Evolutionary conservation across 2,888 invertebrate genomes (phyloP).

Genomic region (Eristalinus sepulchralis): DNA sequence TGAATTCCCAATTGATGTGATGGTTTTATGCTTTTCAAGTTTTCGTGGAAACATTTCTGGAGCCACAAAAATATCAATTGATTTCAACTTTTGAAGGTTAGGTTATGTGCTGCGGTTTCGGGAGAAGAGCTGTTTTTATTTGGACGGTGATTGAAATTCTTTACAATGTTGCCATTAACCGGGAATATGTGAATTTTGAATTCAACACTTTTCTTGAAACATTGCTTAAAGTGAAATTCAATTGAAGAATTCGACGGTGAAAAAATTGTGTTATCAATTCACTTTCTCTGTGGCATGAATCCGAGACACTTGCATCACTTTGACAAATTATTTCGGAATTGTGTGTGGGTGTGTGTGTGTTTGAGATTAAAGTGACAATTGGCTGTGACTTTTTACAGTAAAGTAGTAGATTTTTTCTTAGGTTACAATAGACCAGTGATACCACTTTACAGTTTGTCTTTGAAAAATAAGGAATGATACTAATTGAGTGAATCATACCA

Average conservation of each 20-base stretch:
- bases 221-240: constrained; percentile 6
- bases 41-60: constrained; percentile 52
- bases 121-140: constrained; percentile 16
- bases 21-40: constrained; percentile 29
- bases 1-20: constrained; percentile 15
- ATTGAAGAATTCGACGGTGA: not conserved
- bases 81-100: constrained; percentile 49
- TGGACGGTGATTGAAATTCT: not conserved
- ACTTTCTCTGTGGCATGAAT: constrained; percentile 44
- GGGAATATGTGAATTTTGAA: not conserved
- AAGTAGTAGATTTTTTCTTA: constrained; percentile 26
- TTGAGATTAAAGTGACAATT: constrained; percentile 29
- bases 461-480: not conserved
- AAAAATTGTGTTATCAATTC: constrained; percentile 41
- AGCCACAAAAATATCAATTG: constrained; percentile 32
- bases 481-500: not conserved
- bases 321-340: constrained; percentile 21
- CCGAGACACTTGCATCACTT: constrained; percentile 39
- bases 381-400: not conserved
- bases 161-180: not conserved
- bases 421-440: not conserved
- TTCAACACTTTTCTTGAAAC: not conserved
- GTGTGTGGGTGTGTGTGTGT: not conserved
- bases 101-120: constrained; percentile 18
- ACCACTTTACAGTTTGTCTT: not conserved